These are phyloP conservation scores for Tigriopus japonicus DNA, from an alignment of 1,140 invertebrate species.

Conservation along the genomic window DNA sequence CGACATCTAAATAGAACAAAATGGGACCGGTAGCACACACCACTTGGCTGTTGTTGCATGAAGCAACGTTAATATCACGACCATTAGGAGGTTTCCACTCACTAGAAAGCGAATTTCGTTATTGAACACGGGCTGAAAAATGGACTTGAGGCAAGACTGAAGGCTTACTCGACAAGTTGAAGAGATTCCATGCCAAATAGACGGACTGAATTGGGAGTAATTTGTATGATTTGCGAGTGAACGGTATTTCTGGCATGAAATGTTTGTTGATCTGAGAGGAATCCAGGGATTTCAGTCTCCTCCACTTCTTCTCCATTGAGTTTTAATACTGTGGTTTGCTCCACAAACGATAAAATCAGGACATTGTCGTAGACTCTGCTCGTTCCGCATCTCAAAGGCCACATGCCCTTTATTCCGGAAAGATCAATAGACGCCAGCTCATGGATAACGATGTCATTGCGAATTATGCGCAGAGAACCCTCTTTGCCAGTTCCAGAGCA, in stretches of 20 bases:
- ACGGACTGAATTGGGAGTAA: conserved; percentile 29
- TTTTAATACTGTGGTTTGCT: conserved; percentile 70
- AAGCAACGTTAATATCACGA: conserved; percentile 67
- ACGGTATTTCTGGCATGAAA: conserved; percentile 79
- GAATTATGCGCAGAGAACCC: conserved; percentile 85
- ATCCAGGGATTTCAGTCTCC: conserved; percentile 79
- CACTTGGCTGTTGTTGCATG: conserved; percentile 60
- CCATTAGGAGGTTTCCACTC: conserved; percentile 56
- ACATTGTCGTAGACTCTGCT: conserved; percentile 53
- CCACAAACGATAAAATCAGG: conserved; percentile 78
- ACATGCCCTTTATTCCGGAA: conserved; percentile 90
- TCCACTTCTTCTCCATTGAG: conserved; percentile 88
- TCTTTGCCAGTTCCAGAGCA: conserved; percentile 94
- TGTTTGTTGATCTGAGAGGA: conserved; percentile 73
- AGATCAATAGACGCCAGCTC: conserved; percentile 94
- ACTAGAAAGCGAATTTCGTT: conserved; percentile 26
- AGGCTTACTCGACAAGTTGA: conserved; percentile 4
- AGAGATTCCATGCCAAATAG: neutral
- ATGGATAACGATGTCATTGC: conserved; percentile 93
- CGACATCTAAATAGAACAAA: conserved; percentile 60
- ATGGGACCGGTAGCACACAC: conserved; percentile 72
- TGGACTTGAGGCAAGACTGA: neutral
- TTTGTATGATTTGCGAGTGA: conserved; percentile 60
- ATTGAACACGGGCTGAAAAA: neutral
- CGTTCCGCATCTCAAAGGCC: conserved; percentile 61